Conservation (phyloP, 53 echinoderm and acorn worm species). For the Mesocentrotus franciscanus region DNA sequence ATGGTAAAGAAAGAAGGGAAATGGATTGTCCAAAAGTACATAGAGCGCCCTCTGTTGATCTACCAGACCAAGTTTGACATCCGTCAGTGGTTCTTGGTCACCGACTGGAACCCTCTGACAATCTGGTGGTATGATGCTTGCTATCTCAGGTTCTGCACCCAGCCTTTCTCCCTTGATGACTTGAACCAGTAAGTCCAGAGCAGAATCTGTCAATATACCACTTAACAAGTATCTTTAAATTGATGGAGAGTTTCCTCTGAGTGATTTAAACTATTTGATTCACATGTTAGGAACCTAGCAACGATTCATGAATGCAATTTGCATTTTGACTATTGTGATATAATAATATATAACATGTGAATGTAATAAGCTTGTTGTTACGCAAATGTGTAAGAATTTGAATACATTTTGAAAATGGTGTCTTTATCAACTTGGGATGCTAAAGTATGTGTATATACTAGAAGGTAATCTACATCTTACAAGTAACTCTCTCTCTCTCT, state of each 20-base stretch:
- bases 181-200: conserved; percentile 29
- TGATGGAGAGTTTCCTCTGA: neutral
- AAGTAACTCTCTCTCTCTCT: neutral
- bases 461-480: no score
- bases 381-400: no score
- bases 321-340: no score
- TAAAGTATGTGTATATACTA: no score
- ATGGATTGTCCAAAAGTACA: conserved; percentile 99
- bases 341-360: no score
- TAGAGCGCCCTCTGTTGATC: conserved; percentile 97
- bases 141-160: conserved; percentile 95
- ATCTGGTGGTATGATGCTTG: conserved; percentile 92
- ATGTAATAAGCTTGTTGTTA: no score
- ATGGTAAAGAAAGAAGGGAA: conserved; percentile 93
- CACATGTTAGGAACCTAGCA: neutral
- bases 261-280: neutral
- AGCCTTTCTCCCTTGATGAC: conserved; percentile 85
- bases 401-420: no score
- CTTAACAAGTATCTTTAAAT: neutral
- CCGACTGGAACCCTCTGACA: conserved; percentile 98
- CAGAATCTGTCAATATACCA: neutral
- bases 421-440: no score
- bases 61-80: conserved; percentile 99
- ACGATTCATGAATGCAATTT: no score
- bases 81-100: conserved; percentile 98